Conservation (phyloP, 2,888 invertebrate genomes). For the Agonum fuliginosum region DNA sequence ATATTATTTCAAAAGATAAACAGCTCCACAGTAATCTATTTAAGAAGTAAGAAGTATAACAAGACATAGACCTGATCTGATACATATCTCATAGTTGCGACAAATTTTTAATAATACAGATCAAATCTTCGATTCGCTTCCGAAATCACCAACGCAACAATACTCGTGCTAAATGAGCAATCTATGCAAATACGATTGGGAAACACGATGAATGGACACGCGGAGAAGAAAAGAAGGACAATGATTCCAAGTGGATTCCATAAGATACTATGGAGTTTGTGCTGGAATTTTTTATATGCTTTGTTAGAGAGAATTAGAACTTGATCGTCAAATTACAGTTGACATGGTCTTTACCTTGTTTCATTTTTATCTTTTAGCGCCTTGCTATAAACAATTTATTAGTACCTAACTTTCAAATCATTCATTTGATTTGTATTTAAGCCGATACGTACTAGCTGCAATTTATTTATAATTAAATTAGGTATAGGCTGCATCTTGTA, state of each 20-base stretch:
- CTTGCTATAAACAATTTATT: too few relatives aligned
- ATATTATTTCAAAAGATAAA: constrained; percentile 8
- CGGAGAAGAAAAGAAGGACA: constrained; percentile 17
- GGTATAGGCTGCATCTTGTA: too few relatives aligned
- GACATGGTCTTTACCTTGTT: too few relatives aligned
- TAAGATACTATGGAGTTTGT: neutral
- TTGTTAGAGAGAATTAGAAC: too few relatives aligned
- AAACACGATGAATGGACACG: constrained; percentile 28
- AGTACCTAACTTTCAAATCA: too few relatives aligned
- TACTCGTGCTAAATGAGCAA: constrained; percentile 31
- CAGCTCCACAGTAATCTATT: too few relatives aligned
- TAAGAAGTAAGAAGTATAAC: neutral
- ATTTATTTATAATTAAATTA: too few relatives aligned
- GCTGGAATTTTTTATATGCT: neutral
- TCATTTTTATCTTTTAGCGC: too few relatives aligned
- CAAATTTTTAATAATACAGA: constrained; percentile 42
- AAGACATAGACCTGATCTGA: neutral
- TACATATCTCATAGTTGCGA: constrained; percentile 38
- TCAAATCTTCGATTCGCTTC: constrained; percentile 29
- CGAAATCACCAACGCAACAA: constrained; percentile 35
- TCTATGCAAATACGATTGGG: constrained; percentile 33
- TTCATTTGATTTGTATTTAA: too few relatives aligned
- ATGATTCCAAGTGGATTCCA: constrained; percentile 3
- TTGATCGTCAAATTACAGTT: too few relatives aligned
- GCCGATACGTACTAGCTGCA: too few relatives aligned